Conservation (phyloP, 2,888 invertebrate genomes). For the Lasius fuliginosus region DNA sequence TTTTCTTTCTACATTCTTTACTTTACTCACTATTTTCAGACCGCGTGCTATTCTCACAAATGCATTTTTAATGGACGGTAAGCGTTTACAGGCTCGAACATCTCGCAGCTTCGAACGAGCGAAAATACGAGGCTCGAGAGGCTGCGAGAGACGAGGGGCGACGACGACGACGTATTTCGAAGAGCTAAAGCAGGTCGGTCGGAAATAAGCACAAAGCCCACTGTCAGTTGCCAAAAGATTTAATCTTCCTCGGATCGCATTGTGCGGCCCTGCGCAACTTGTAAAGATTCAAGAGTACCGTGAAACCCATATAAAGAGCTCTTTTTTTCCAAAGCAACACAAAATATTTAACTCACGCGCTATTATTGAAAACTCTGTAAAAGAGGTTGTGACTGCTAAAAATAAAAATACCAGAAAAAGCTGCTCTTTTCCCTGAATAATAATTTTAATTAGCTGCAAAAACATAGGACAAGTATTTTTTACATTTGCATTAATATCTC, state of each 20-base stretch:
- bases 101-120: slow-evolving; percentile 56
- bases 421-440: not conserved
- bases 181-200: slow-evolving; percentile 75
- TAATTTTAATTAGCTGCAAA: not conserved
- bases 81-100: slow-evolving; percentile 53
- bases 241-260: slow-evolving; percentile 69
- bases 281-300: slow-evolving; percentile 8
- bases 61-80: slow-evolving; percentile 66
- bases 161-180: slow-evolving; percentile 60
- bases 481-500: not conserved
- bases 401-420: not conserved
- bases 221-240: slow-evolving; percentile 77
- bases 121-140: slow-evolving; percentile 66
- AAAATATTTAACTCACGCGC: slow-evolving; percentile 24
- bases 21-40: not conserved
- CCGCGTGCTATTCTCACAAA: slow-evolving; percentile 2
- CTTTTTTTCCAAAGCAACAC: slow-evolving; percentile 5
- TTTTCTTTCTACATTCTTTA: slow-evolving; percentile 8
- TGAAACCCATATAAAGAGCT: not conserved
- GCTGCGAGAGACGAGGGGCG: slow-evolving; percentile 26
- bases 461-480: not conserved
- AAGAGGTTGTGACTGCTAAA: not conserved
- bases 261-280: slow-evolving; percentile 60
- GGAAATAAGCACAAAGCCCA: slow-evolving; percentile 73
- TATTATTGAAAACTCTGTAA: slow-evolving; percentile 5